Base-by-base conservation (phyloP, 1,140 invertebrate genomes). In the Calephelis virginiensis region DNA sequence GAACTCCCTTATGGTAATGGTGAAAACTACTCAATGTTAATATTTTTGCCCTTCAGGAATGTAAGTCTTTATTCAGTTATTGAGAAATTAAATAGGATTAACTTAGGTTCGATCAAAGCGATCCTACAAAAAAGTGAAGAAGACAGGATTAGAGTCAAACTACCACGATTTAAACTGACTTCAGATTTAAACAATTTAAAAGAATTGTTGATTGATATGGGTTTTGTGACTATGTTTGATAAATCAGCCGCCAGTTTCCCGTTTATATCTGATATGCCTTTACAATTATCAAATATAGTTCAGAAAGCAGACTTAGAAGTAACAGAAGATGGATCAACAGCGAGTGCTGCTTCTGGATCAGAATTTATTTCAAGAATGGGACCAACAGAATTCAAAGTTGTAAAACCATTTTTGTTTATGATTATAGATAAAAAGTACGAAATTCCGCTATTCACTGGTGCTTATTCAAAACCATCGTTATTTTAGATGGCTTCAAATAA, bases 291-390 rank as follows among this genome's bases (percentile, higher is more conserved):
- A 72, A 91, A 76, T 81, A 87, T 86, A 8, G 75, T 95, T n/a
- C 95, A 96, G 76, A 95, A 95, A 79, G 93, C 94, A 7, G 93
- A 93, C 75, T 94, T 97, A 69, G 93, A 95, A 73, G 93, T 96
- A 1, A 94, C 94, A 61, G 95, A 96, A 80, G 92, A 95, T 75
- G 95, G 95, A 6, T 95, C 93, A 6, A 91, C 93, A 61, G 95
- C 95, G 3, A 86, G 93, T 49, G 94, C 94, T 1, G 81, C 70
- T 0, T 73, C 77, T 0, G 93, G 92, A 43, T 93, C 94, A 70
- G 93, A 92, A 0, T 82, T 92, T 13, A 50, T 72, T 12, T 75
- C 86, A 6, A 89, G 91, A 67, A 79, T 77, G 14, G 64, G 81
- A 12, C 82, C 86, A 0, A 74, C 79, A 1, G 64, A 76, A 8